These are phyloP conservation scores for Pristionchus entomophagus DNA, from an alignment of 2,888 invertebrate genomes.

Conservation along the genomic window DNA sequence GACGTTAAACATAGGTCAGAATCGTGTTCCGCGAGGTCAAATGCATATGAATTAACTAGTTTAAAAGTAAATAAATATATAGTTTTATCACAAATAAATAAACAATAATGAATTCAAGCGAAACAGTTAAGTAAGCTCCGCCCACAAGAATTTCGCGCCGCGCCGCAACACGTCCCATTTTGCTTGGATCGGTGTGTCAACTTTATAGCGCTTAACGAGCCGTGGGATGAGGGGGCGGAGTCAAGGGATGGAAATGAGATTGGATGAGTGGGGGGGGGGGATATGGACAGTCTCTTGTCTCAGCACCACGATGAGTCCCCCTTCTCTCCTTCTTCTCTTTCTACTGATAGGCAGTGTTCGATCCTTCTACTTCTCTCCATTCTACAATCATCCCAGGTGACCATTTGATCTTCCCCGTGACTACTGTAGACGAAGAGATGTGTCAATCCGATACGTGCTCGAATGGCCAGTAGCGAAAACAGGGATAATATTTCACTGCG, in stretches of 20 bases:
- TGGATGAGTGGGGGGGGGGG: not conserved
- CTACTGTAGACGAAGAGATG: not conserved
- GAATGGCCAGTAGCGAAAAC: not conserved
- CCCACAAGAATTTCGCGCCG: too few relatives aligned
- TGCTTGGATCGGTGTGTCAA: too few relatives aligned
- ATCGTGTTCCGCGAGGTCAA: too few relatives aligned
- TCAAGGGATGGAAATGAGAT: conserved; percentile 10
- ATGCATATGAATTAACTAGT: too few relatives aligned
- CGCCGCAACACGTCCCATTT: too few relatives aligned
- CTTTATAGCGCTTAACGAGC: too few relatives aligned
- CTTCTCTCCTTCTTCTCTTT: not conserved
- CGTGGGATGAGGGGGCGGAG: not conserved
- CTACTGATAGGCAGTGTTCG: not conserved
- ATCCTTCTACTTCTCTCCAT: not conserved
- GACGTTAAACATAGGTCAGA: too few relatives aligned
- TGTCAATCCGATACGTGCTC: not conserved
- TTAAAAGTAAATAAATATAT: too few relatives aligned
- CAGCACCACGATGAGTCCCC: not conserved
- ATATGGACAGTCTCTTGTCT: conserved; percentile 3
- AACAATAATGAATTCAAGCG: too few relatives aligned
- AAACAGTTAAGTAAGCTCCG: too few relatives aligned
- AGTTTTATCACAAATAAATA: too few relatives aligned
- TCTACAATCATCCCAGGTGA: conserved; percentile 2
- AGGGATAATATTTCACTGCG: conserved; percentile 20
- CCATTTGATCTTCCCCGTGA: not conserved